phyloP scores from a whole-genome alignment of 2,797 vertebrate species.

The Lepilemur ruficaudatus region DNA sequence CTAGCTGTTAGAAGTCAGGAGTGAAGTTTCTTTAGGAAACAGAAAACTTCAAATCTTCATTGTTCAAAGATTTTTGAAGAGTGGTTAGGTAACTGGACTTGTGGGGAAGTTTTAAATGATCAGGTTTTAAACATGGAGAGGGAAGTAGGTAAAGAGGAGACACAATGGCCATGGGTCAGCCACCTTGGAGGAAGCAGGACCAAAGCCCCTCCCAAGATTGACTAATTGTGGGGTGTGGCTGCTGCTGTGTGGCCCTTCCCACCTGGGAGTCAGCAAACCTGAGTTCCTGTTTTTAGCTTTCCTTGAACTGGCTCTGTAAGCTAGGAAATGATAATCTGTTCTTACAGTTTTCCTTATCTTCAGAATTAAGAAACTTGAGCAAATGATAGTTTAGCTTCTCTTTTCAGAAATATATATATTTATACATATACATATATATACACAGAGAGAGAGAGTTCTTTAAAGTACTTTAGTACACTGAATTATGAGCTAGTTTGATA shows the following conservation, averaged over 20 bases:
- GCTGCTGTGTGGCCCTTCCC: background rate
- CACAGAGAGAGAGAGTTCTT: background rate
- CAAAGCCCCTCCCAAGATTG: background rate
- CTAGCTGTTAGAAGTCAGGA: conserved; percentile 46
- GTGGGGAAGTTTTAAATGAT: background rate
- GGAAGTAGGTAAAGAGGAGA: background rate
- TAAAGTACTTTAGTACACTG: background rate
- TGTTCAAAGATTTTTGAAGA: background rate
- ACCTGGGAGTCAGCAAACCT: background rate
- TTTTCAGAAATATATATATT: background rate
- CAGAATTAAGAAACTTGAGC: background rate
- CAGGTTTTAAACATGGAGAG: background rate
- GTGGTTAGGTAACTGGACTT: background rate
- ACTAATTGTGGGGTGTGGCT: background rate
- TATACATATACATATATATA: too few relatives aligned
- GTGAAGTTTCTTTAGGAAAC: conserved; percentile 53
- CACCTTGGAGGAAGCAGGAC: background rate
- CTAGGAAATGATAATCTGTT: background rate
- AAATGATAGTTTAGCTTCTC: background rate
- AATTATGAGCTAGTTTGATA: background rate
- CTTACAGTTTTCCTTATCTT: background rate
- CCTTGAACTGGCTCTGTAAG: background rate
- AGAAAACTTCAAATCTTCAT: background rate
- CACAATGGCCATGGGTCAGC: too few relatives aligned
- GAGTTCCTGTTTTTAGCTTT: background rate